Conservation (phyloP, 2,888 invertebrate genomes). For the Acleris laterana region DNA sequence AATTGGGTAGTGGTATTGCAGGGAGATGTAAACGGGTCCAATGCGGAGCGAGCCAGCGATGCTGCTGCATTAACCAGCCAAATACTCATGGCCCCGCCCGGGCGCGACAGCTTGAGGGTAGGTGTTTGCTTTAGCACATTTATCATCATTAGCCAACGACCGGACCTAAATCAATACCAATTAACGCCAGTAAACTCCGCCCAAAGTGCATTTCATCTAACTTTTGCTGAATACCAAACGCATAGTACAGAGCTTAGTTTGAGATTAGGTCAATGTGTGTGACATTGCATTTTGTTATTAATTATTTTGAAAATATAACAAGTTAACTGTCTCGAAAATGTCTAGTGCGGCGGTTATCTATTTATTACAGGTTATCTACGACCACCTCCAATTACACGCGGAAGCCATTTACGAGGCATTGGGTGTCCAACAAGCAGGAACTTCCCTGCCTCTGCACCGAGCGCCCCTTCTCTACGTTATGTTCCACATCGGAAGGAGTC, state of each 20-base stretch:
- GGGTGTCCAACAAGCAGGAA: slow-evolving; percentile 61
- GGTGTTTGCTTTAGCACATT: no score
- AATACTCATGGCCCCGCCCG: slow-evolving; percentile 85
- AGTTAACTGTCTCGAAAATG: no score
- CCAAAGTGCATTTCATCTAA: no score
- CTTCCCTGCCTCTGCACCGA: slow-evolving; percentile 79
- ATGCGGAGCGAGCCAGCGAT: slow-evolving; percentile 69
- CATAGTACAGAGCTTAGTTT: no score
- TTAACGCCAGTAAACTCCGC: no score
- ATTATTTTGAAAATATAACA: no score
- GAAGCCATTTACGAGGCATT: slow-evolving; percentile 88
- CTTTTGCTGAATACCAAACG: no score
- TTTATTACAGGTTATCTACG: slow-evolving; percentile 85
- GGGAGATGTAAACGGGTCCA: slow-evolving; percentile 71
- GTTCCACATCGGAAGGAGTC: slow-evolving; percentile 90
- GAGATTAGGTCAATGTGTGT: no score
- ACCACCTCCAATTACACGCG: slow-evolving; percentile 88
- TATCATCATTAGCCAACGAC: no score
- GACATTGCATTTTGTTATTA: no score
- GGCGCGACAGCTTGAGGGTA: slow-evolving; percentile 80
- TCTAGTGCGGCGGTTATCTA: background rate
- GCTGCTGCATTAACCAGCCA: slow-evolving; percentile 85
- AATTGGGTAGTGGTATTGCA: slow-evolving; percentile 40
- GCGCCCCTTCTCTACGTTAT: slow-evolving; percentile 88
- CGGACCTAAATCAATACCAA: no score